These are phyloP conservation scores for Endotricha flammealis DNA, from an alignment of 2,888 invertebrate species.

Conservation along the genomic window DNA sequence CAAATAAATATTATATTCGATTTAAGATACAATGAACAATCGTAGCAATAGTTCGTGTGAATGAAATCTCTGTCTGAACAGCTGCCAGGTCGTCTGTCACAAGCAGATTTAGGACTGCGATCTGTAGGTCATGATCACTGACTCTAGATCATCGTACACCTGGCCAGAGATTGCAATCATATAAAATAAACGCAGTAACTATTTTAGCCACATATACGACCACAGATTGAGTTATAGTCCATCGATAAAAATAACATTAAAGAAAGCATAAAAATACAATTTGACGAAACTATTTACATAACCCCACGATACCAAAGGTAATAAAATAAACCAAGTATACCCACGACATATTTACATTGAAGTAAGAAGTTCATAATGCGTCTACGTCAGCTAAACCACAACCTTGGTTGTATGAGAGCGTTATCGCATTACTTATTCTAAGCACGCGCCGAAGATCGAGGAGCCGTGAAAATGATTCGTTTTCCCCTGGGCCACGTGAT, in stretches of 20 bases:
- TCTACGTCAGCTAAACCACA: slow-evolving; percentile 30
- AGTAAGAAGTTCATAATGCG: slow-evolving; percentile 14
- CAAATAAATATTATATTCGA: too few species aligned
- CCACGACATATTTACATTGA: slow-evolving; percentile 4
- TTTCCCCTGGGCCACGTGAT: slow-evolving; percentile 48
- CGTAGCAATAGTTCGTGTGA: slow-evolving; percentile 36
- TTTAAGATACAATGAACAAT: slow-evolving; percentile 4
- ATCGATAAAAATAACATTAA: not conserved
- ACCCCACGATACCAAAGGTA: not conserved
- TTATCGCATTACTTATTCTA: slow-evolving; percentile 56
- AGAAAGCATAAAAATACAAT: not conserved
- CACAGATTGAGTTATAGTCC: not conserved
- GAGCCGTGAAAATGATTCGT: slow-evolving; percentile 60
- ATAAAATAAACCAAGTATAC: not conserved
- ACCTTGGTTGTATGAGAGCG: slow-evolving; percentile 34
- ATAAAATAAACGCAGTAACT: slow-evolving; percentile 13
- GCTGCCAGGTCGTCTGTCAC: slow-evolving; percentile 57
- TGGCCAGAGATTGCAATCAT: slow-evolving; percentile 27
- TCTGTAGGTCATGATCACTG: slow-evolving; percentile 66
- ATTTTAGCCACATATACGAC: slow-evolving; percentile 8
- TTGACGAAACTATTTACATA: not conserved
- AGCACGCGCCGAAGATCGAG: slow-evolving; percentile 44
- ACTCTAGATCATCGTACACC: slow-evolving; percentile 33
- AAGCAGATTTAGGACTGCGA: slow-evolving; percentile 46
- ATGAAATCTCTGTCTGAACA: slow-evolving; percentile 57